These are phyloP conservation scores for Dyspetes luteomarginatus DNA, from an alignment of 2,888 invertebrate genomes.

Conservation along the genomic window DNA sequence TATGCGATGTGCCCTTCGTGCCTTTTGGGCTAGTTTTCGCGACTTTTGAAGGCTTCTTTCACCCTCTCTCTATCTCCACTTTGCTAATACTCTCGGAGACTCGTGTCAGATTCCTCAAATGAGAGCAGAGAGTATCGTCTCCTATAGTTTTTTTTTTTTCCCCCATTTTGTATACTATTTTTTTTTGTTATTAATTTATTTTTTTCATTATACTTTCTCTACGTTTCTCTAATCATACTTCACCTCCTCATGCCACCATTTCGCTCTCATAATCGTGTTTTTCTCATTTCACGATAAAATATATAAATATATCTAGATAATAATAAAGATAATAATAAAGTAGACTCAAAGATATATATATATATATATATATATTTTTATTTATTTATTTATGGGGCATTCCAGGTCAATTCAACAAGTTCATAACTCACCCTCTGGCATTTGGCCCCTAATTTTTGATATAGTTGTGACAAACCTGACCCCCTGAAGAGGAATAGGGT, in stretches of 20 bases:
- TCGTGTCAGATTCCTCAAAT: neutral
- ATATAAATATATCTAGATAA: conserved; percentile 16
- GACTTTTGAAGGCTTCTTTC: conserved; percentile 22
- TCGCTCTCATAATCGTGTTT: neutral
- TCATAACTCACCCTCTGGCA: too few species aligned
- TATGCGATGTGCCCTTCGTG: neutral
- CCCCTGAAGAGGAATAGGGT: too few species aligned
- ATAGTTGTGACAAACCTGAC: too few species aligned
- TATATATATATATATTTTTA: neutral
- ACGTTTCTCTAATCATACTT: conserved; percentile 4
- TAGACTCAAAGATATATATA: neutral
- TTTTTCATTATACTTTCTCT: neutral
- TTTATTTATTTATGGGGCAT: too few species aligned
- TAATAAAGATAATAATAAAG: neutral
- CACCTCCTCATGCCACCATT: neutral
- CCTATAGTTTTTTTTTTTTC: neutral
- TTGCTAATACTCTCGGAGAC: neutral
- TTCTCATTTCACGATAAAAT: neutral
- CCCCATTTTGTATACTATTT: neutral
- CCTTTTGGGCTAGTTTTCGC: neutral
- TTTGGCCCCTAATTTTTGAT: too few species aligned
- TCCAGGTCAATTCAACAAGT: too few species aligned
- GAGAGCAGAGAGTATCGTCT: neutral
- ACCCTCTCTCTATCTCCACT: neutral
- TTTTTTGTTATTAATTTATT: conserved; percentile 2